Base-by-base conservation (phyloP, 2,888 invertebrate species). In the Drosophila algonquin region DNA sequence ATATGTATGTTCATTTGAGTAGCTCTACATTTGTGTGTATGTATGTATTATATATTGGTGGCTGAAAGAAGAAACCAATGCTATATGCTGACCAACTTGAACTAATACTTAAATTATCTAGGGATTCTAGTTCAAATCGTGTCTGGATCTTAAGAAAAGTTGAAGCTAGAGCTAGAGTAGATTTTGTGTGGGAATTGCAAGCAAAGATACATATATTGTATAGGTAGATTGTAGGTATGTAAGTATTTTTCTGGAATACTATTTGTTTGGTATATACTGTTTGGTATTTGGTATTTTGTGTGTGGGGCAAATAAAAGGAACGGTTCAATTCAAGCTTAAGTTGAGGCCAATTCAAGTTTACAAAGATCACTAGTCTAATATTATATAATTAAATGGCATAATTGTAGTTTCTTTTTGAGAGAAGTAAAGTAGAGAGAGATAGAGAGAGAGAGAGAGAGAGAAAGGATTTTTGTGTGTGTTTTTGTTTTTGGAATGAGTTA, bases 311-410 rank as follows among this genome's bases (percentile, higher is more conserved):
- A 80, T 72, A 65, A 69, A 76, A 80, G 71, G 54, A 68, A 75
- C 53, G 63, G 65, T 24, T 35, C 61, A 62, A 62, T 70, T 65
- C 61, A 62, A 62, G 57, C 54, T 63, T 47, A 74, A 58, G 57
- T 63, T 70, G 61, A 69, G 64, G 61, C 79, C 81, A 84, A 84
- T 81, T 73, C 35, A 67, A 64, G 61, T 76, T 76, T 70, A 74
- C 63, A 75, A 51, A 68, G 67, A 68, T 67, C 73, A 44, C 53
- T 67, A 67, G 57, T 55, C 56, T 14, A 21, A 61, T 30, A 59
- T 14, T 27, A 70, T 35, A 60, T 63, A 63, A 54, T 59, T 56
- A 27, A 55, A 65, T 68, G 56, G 56, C 56, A 58, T 47, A 63
- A 14, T 67, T 68, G 67, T 67, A n/a, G 40, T 40, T 67, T 68